These are phyloP conservation scores for Ferdinandea cuprea DNA, from an alignment of 2,888 invertebrate species.

Conservation along the genomic window DNA sequence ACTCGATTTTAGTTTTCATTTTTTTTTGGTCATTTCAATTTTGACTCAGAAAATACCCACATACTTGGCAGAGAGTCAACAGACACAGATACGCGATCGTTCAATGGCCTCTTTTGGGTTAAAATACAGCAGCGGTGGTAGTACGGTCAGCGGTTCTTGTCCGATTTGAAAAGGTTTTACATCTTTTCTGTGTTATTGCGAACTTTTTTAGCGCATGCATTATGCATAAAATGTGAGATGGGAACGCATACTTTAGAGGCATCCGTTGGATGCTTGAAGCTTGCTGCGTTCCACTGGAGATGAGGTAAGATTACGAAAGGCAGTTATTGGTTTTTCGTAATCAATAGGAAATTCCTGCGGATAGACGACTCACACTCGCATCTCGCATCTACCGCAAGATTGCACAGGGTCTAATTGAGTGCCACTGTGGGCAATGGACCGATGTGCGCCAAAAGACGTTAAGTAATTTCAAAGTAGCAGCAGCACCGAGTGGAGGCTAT, in stretches of 20 bases:
- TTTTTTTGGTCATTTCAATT: constrained; percentile 55
- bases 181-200: constrained; percentile 25
- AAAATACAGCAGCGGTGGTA: no score
- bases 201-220: constrained; percentile 4
- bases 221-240: constrained; percentile 41
- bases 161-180: constrained; percentile 47
- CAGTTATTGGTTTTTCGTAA: constrained; percentile 55
- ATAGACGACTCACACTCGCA: not conserved
- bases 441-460: constrained; percentile 23
- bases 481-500: no score
- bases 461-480: constrained; percentile 53
- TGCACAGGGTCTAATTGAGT: constrained; percentile 48
- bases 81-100: constrained; percentile 42
- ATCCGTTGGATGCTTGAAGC: constrained; percentile 14
- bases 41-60: constrained; percentile 19
- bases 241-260: constrained; percentile 13
- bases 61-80: constrained; percentile 11
- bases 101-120: constrained; percentile 66
- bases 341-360: constrained; percentile 48
- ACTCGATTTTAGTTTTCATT: constrained; percentile 44
- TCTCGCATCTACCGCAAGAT: constrained; percentile 12
- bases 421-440: constrained; percentile 46
- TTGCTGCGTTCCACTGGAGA: not conserved
- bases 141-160: constrained; percentile 37
- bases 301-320: constrained; percentile 65